Evolutionary conservation across 2,797 vertebrate genomes (phyloP).

Genomic region (Tragelaphus eurycerus): DNA sequence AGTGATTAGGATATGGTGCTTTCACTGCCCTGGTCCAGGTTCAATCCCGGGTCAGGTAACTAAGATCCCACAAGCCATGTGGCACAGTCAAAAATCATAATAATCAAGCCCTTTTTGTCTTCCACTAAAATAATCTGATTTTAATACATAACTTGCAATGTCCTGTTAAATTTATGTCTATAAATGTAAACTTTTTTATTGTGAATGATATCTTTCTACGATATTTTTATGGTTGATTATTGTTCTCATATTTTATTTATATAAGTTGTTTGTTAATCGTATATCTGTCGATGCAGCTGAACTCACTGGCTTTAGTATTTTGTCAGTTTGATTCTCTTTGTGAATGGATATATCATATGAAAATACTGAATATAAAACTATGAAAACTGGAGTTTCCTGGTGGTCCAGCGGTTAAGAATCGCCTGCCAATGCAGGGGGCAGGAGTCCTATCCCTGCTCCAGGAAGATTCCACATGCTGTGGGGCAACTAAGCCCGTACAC

Average conservation of each 20-base stretch:
- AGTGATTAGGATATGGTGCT: background rate
- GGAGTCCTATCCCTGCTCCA: background rate
- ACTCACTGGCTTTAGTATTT: background rate
- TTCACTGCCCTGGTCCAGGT: background rate
- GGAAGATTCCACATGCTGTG: background rate
- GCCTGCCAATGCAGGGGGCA: background rate
- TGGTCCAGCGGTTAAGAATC: background rate
- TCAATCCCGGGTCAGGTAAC: background rate
- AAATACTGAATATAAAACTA: background rate
- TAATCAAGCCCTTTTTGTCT: background rate
- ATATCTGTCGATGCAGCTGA: background rate
- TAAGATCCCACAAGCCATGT: background rate
- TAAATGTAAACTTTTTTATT: background rate
- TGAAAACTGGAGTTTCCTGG: background rate
- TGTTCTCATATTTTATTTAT: background rate
- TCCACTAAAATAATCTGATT: background rate
- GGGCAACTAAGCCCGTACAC: background rate
- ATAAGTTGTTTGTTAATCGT: background rate
- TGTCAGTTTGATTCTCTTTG: background rate
- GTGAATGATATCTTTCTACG: background rate
- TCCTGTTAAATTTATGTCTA: background rate
- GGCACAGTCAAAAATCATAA: background rate
- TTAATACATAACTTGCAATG: background rate
- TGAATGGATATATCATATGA: background rate
- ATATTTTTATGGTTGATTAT: background rate